phyloP scores from a whole-genome alignment of 2,797 vertebrate species.

The Hoplostethus atlanticus region DNA sequence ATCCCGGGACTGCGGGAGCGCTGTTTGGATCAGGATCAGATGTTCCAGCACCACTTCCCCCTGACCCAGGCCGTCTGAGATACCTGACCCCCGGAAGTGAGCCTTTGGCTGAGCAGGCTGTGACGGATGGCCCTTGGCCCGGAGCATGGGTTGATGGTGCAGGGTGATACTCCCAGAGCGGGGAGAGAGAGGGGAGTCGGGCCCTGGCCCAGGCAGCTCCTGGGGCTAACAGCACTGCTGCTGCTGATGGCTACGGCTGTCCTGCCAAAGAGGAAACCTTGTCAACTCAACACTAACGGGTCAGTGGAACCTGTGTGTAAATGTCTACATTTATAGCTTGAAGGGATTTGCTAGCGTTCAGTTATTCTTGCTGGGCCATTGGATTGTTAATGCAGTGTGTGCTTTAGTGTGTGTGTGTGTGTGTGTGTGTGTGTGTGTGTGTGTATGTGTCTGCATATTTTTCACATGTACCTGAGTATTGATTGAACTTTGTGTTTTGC shows the following conservation, averaged over 20 bases:
- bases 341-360: background rate
- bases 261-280: slow-evolving; percentile 36
- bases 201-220: slow-evolving; percentile 42
- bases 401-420: background rate
- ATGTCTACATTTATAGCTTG: background rate
- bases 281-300: slow-evolving; percentile 22
- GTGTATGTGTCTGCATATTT: background rate
- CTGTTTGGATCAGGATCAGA: slow-evolving; percentile 68
- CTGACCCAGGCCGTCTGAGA: slow-evolving; percentile 63
- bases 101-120: slow-evolving; percentile 37
- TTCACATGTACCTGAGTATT: background rate
- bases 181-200: slow-evolving; percentile 24
- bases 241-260: background rate
- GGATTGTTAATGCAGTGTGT: slow-evolving; percentile 3
- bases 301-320: slow-evolving; percentile 20
- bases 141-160: slow-evolving; percentile 54
- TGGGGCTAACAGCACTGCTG: slow-evolving; percentile 26
- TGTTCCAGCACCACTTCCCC: slow-evolving; percentile 45
- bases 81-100: slow-evolving; percentile 72
- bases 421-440: no score
- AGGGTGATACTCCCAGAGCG: slow-evolving; percentile 77
- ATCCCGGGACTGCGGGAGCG: slow-evolving; percentile 34
- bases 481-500: background rate
- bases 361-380: background rate
- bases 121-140: slow-evolving; percentile 67